These are phyloP conservation scores for Gymnopithys bicolor DNA, from an alignment of 2,797 vertebrate species.

Conservation along the genomic window DNA sequence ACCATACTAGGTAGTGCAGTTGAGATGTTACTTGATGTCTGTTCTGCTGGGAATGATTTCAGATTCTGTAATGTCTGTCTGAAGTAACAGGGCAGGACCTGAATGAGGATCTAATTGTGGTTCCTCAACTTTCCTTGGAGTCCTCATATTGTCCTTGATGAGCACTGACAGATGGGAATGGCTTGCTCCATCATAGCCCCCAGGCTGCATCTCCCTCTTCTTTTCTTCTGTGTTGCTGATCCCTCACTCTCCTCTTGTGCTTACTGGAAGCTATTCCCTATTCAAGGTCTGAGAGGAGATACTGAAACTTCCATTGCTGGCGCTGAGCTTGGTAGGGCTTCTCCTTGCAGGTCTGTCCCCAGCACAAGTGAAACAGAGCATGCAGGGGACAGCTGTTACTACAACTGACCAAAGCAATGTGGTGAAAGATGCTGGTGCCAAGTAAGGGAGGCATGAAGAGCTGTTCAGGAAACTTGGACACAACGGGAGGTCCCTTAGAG, in stretches of 20 bases:
- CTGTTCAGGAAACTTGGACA: not conserved
- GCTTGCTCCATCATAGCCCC: not conserved
- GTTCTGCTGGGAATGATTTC: not conserved
- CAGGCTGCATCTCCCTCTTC: not conserved
- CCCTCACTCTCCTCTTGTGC: not conserved
- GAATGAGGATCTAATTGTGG: not conserved
- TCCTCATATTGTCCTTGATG: not conserved
- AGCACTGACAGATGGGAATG: not conserved
- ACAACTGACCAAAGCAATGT: not conserved
- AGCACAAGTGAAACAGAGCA: slow-evolving; percentile 45
- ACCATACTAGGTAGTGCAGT: not conserved
- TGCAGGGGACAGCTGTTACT: slow-evolving; percentile 38
- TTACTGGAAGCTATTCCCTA: not conserved
- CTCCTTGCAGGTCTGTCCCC: not conserved
- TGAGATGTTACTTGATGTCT: not conserved
- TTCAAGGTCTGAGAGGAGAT: not conserved
- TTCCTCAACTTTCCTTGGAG: not conserved
- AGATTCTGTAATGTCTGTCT: not conserved
- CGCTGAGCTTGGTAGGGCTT: not conserved
- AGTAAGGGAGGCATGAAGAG: not conserved
- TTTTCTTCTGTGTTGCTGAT: not conserved
- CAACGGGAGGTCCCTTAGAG: not conserved
- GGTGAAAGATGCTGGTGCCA: not conserved
- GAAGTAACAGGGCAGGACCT: not conserved
- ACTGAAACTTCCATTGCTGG: not conserved